These are phyloP conservation scores for Patagioenas fasciata DNA, from an alignment of 2,113 vertebrate genomes.

Conservation along the genomic window DNA sequence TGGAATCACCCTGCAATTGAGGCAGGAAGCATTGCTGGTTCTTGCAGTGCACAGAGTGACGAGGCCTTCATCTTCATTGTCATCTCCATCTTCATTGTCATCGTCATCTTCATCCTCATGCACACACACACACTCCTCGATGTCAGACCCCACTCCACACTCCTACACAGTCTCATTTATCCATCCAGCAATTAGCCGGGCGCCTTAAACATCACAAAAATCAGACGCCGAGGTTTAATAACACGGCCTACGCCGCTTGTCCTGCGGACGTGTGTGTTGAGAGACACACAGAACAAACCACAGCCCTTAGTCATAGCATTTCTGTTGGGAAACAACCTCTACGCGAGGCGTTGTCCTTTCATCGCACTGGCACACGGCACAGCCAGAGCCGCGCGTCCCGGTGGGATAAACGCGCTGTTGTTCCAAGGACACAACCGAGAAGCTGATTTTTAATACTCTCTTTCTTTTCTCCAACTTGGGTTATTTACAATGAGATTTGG, in stretches of 20 bases:
- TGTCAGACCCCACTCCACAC: background rate
- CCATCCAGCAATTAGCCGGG: background rate
- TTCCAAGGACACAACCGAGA: background rate
- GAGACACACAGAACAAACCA: background rate
- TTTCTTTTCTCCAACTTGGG: background rate
- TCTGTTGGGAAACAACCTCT: background rate
- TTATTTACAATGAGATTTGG: background rate
- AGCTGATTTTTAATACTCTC: background rate
- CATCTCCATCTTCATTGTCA: no score
- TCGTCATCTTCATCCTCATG: no score
- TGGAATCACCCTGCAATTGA: accelerated
- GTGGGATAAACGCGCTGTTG: background rate
- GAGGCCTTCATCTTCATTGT: background rate
- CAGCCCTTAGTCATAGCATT: background rate
- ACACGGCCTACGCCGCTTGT: background rate
- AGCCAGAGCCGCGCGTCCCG: background rate
- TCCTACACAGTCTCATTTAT: background rate
- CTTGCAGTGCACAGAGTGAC: background rate
- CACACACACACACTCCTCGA: accelerated
- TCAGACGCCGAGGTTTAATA: accelerated
- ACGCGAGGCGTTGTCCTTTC: background rate
- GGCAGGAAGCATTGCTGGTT: background rate
- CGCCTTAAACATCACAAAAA: background rate
- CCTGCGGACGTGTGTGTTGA: background rate
- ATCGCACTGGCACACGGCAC: background rate